Evolutionary conservation across 1,140 invertebrate species (phyloP), one percentile per base, ranked within the genome.

Genomic region (Lepidurus apus): DNA sequence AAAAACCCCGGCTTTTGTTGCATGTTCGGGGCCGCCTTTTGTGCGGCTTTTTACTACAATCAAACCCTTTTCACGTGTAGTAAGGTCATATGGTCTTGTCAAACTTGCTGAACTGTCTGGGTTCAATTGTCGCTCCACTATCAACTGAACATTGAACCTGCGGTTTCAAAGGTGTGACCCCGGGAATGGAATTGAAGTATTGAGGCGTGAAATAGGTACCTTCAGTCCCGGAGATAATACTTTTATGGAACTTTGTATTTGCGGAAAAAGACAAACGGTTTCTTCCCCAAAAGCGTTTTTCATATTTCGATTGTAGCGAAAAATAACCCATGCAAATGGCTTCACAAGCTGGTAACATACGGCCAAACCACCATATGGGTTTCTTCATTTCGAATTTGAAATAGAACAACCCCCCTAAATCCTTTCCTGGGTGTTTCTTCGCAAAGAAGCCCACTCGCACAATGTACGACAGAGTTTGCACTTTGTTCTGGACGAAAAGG

Each of bases 91-190:
- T 65, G 8, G 8, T 13, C 21, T 65, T 65, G 34, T 34, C 34
- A 34, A 34, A 34, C 34, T 34, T 3, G 34, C 34, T 34, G 34
- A 34, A 34, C 34, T 65, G 53, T 21, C 53, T 65, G 53, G 17
- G 53, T 65, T 65, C 53, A 21, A 65, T 65, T 65, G 53, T 65
- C 53, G 53, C 53, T 65, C 53, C 21, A 17, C 53, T 65, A 65
- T n/a, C 53, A 13, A 65, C 21, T 21, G 17, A n/a, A 13, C 53
- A n/a, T n/a, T 21, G 17, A 13, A n/a, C 21, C 53, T 21, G 17
- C 0, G 53, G 21, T 13, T 5, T 21, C 8, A 65, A 65, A 65
- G 53, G 53, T 65, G 53, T 65, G 53, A 65, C 53, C 53, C 21
- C 8, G 21, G 53, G 17, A 13, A 65, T 34, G 34, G 0, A 34